Conservation (phyloP, 2,888 invertebrate species). For the Nephrotoma appendiculata region DNA sequence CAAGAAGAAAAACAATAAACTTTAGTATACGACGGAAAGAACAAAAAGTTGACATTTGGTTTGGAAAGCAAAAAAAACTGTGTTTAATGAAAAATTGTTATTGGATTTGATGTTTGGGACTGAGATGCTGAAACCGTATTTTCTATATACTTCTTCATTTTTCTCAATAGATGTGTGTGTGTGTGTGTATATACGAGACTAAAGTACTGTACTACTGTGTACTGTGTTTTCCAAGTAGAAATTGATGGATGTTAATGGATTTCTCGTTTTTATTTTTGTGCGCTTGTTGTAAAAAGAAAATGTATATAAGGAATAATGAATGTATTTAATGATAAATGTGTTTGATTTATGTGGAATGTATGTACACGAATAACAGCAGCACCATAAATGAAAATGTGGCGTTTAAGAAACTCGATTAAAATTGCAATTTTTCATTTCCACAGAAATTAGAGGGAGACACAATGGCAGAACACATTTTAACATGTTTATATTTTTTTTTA, state of each 20-base stretch:
- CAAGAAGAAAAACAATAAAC: not conserved
- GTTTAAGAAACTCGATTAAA: not conserved
- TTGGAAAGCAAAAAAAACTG: not conserved
- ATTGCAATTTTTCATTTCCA: not conserved
- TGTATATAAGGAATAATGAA: not conserved
- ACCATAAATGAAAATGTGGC: not conserved
- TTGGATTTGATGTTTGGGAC: not conserved
- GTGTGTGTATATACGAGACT: not conserved
- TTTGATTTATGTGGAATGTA: not conserved
- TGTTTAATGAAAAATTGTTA: not conserved
- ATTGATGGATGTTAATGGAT: not conserved
- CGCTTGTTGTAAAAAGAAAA: not conserved
- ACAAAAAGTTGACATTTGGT: not conserved
- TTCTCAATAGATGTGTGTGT: not conserved
- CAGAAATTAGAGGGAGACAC: not conserved
- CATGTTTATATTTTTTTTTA: not conserved
- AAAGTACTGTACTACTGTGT: not conserved
- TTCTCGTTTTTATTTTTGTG: not conserved
- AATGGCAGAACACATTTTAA: not conserved
- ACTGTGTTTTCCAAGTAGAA: not conserved
- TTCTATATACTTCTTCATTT: not conserved
- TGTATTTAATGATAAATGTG: not conserved
- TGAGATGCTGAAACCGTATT: not conserved
- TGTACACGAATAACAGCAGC: not conserved
- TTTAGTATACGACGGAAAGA: not conserved